Evolutionary conservation across 2,797 vertebrate genomes (phyloP).

Genomic region (Scarus forsteni): DNA sequence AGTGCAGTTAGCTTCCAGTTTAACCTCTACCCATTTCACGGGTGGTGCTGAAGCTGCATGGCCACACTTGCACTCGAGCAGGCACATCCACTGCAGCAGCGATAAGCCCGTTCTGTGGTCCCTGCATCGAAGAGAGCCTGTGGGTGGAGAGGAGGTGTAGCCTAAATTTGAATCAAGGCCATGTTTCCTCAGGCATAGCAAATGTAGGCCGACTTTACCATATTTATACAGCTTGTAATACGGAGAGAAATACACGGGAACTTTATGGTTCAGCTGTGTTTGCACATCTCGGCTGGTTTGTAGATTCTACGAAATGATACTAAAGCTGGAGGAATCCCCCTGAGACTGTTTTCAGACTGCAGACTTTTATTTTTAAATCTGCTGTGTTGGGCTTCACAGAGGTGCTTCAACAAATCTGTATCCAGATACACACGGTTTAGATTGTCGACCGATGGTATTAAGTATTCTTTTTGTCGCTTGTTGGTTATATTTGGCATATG

Average conservation of each 20-base stretch:
- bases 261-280: slow-evolving; percentile 34
- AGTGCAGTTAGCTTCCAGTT: slow-evolving; percentile 34
- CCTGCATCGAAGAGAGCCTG: slow-evolving; percentile 42
- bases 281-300: slow-evolving; percentile 7
- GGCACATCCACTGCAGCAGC: slow-evolving; percentile 28
- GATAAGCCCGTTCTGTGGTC: slow-evolving; percentile 50
- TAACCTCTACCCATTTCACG: slow-evolving; percentile 39
- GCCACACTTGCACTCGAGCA: slow-evolving; percentile 1
- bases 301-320: neutral
- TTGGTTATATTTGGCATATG: too few species aligned
- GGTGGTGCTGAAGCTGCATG: slow-evolving; percentile 43
- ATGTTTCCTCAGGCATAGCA: slow-evolving; percentile 63
- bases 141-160: slow-evolving; percentile 71
- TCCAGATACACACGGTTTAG: neutral
- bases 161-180: slow-evolving; percentile 71
- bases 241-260: slow-evolving; percentile 14
- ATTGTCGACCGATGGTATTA: neutral
- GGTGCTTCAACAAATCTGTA: neutral
- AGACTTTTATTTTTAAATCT: neutral
- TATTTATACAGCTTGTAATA: slow-evolving; percentile 48
- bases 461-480: too few species aligned
- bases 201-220: slow-evolving; percentile 72
- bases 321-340: neutral
- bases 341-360: neutral
- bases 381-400: neutral